Evolutionary conservation across 2,797 vertebrate genomes (phyloP).

Genomic region (Notoglanidium macrostoma): DNA sequence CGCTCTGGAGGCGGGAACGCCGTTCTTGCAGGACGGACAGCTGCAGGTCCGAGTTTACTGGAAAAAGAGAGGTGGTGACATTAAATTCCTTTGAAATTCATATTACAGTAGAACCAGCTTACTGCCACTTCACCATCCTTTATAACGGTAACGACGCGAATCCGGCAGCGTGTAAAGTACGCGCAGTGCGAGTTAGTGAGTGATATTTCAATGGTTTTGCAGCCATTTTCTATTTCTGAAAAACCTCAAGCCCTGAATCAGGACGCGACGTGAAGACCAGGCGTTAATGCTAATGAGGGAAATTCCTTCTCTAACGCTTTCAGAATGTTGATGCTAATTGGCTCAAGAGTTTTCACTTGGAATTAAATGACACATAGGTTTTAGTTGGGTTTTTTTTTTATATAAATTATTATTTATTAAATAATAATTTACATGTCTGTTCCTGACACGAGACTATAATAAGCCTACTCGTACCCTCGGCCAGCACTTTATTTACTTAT

Average conservation of each 20-base stretch:
- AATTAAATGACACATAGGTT: background rate
- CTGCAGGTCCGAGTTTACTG: slow-evolving; percentile 94
- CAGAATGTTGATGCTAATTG: background rate
- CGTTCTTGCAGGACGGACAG: slow-evolving; percentile 88
- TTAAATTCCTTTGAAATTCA: background rate
- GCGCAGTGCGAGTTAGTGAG: no score
- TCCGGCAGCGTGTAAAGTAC: background rate
- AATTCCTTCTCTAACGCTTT: background rate
- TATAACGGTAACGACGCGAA: background rate
- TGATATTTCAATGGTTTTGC: no score
- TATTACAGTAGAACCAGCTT: background rate
- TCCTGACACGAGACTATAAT: background rate
- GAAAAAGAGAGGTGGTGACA: slow-evolving; percentile 88
- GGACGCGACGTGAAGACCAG: background rate
- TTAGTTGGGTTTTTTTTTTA: background rate
- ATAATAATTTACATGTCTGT: no score
- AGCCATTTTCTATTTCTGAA: background rate
- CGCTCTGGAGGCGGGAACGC: slow-evolving; percentile 86
- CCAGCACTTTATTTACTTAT: no score
- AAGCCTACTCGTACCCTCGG: no score
- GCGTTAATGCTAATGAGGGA: background rate
- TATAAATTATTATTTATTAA: background rate
- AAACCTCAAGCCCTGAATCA: background rate
- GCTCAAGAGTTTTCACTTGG: background rate
- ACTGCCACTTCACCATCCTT: background rate